Evolutionary conservation across 2,113 vertebrate genomes (phyloP), one percentile per base, ranked within the genome.

Genomic region (Carassius carassius): DNA sequence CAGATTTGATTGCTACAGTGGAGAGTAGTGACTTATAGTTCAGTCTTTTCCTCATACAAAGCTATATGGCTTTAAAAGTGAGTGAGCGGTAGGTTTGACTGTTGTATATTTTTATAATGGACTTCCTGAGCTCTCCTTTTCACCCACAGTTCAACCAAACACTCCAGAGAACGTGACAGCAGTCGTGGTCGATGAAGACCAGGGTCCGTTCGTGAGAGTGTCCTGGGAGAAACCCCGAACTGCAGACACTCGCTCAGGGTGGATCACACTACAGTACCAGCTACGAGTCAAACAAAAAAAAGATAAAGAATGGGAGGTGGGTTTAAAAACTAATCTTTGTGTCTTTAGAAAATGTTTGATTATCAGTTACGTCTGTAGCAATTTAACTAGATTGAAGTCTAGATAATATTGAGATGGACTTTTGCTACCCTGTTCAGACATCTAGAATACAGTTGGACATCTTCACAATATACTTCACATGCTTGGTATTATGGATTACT

Each of bases 241-340:
- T 76, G 91, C 91, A 23, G 95, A 96, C 83, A 90, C 94, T n/a
- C 94, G 90, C 84, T 95, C 95, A 0, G 96, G 95, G 25, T 97
- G 96, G 94, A 92, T 94, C 87, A 92, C 93, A 0, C 95, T 97
- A 79, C 84, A 94, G 63, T 99, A 99, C 19, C 95, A 98, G 93
- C 90, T 99, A 76, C 94, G 95, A 6, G 81, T 97, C 70, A 97
- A 94, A 88, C 79, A 94, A n/a, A 94, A 95, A 78, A 93, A 90
- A 73, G 91, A 92, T n/a, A 88, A 91, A 4, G 93, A 95, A 0
- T 99, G 97, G 97, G 96, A 97, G 96, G 97, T 99, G 87, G 17
- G 78, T 84, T 60, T 14, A 47, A 5, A 1, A 29, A 19, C 0
- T 0, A 12, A 60, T 16, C 9, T 19, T 56, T 21, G 29, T 32